Evolutionary conservation across 2,113 vertebrate species (phyloP).

Genomic region (Macquaria australasica): DNA sequence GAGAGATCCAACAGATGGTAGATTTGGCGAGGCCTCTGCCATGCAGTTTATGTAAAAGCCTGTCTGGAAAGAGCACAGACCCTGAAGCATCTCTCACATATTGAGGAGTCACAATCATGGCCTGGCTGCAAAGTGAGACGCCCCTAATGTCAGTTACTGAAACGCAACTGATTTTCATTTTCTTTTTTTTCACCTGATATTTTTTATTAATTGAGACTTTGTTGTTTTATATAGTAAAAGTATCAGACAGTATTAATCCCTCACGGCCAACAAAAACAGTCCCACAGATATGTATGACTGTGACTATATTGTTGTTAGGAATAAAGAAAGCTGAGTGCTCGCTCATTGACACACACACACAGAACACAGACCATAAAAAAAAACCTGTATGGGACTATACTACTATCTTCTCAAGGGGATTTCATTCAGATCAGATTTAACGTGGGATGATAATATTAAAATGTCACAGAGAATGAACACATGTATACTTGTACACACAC

Average conservation of each 20-base stretch:
- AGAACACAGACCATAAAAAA: neutral
- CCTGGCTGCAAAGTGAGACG: constrained; percentile 66
- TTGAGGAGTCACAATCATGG: constrained; percentile 73
- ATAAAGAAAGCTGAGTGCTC: neutral
- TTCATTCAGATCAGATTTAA: neutral
- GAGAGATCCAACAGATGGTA: constrained; percentile 83
- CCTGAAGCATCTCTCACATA: constrained; percentile 77
- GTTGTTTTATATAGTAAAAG: neutral
- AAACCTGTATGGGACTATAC: neutral
- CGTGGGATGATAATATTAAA: neutral
- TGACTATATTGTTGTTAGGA: neutral
- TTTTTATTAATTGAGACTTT: constrained; percentile 6
- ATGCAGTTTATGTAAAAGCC: constrained; percentile 80
- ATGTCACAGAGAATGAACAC: neutral
- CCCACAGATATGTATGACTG: neutral
- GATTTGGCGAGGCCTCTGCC: constrained; percentile 79
- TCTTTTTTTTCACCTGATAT: constrained; percentile 11
- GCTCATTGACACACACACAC: neutral
- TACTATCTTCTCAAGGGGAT: neutral
- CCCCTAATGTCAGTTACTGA: constrained; percentile 56
- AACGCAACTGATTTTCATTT: constrained; percentile 28
- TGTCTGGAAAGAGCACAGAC: constrained; percentile 79
- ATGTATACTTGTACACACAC: neutral
- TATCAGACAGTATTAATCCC: neutral
- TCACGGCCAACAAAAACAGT: neutral